Base-by-base conservation (phyloP, 1,140 invertebrate species). In the Drosophila parvula region DNA sequence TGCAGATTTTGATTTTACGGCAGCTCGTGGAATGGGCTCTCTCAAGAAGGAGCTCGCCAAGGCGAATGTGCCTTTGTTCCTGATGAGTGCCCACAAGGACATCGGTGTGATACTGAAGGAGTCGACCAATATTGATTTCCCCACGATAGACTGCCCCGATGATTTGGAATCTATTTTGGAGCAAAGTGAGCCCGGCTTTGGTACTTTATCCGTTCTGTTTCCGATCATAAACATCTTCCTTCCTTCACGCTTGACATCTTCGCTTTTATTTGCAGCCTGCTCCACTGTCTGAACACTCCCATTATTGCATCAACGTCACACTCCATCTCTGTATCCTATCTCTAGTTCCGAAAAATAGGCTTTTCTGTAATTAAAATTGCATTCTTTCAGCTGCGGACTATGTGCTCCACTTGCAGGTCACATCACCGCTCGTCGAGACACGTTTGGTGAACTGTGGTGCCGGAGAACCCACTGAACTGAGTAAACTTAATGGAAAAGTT, bases 1-100 rank as follows among this genome's bases (percentile, higher is more conserved):
- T 40, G 0, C 27, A 93, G 96, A 95, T 44, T 96, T 96, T 4
- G 97, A 97, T 93, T 97, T 96, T 90, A 97, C 97, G 3, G 96
- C 96, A 22, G 96, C 96, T 1, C 96, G 97, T 92, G 96, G 96
- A 44, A 95, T 97, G 57, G 95, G 95, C 32, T 94, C 95, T 0
- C 91, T 97, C 41, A 95, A 96, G 5, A 94, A 94, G 51, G 95
- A 96, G 79, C 94, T 97, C 67, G 93, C 94, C 3, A 93, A 93
- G 41, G 93, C 96, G 10, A 95, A 96, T 45, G 96, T 96, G 76
- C 93, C 94, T 1, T 78, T 95, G 8, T 92, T 94, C 40, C 69
- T 94, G 8, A 85, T 94, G 64, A 91, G 93, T 34, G 93, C 93
- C 5, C 84, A 88, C n/a, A 88, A 91, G 56, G 78, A 90, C 41